Conservation (phyloP, 1,140 invertebrate genomes). For the Mizuhopecten yessoensis region DNA sequence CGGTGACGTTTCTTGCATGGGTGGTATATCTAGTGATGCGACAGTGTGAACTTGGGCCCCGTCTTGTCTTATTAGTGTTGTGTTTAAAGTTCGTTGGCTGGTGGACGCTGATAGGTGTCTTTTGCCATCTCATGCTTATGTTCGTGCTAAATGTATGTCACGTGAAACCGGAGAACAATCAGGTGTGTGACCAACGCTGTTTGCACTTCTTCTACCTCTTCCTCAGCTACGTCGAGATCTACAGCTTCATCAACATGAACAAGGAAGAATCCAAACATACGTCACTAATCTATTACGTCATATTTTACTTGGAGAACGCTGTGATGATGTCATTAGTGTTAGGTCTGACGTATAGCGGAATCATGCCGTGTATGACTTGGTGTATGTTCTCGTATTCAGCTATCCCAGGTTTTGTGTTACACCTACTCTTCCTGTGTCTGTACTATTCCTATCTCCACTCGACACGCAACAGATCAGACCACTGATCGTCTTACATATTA, state of each 20-base stretch:
- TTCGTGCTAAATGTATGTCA: background rate
- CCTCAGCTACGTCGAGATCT: background rate
- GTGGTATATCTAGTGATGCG: background rate
- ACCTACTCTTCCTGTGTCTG: background rate
- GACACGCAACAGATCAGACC: background rate
- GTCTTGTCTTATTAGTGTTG: background rate
- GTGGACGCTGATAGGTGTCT: background rate
- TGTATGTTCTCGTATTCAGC: background rate
- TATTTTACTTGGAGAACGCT: background rate
- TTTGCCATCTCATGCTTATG: background rate
- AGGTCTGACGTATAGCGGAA: background rate
- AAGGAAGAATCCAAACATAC: background rate
- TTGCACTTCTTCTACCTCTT: background rate
- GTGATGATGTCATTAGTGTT: background rate
- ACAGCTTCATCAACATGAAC: conserved; percentile 33
- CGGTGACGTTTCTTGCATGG: background rate
- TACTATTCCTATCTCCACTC: background rate
- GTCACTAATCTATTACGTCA: background rate
- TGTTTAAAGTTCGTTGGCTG: background rate
- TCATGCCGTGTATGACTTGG: background rate
- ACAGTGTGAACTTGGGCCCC: background rate
- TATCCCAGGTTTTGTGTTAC: background rate
- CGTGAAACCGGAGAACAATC: background rate
- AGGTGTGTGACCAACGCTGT: background rate
- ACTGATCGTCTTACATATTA: background rate